These are phyloP conservation scores for Ectemnius lituratus DNA, from an alignment of 2,888 invertebrate species.

Conservation along the genomic window DNA sequence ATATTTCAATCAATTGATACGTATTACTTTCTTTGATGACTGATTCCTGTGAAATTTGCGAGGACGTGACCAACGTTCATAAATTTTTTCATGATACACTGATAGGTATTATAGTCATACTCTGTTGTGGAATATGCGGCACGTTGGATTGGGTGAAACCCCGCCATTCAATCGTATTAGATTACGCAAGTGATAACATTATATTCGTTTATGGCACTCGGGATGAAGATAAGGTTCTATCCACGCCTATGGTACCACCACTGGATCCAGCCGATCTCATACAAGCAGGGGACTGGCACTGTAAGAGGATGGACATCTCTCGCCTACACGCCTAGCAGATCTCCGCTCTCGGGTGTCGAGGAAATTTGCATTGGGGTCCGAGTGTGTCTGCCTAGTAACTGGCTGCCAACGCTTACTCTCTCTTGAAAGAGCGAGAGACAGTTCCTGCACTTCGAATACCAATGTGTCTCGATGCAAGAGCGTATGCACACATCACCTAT, in stretches of 20 bases:
- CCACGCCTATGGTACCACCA: conserved; percentile 48
- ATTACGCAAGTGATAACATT: background rate
- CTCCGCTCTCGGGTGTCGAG: conserved; percentile 59
- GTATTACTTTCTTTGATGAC: too few relatives aligned
- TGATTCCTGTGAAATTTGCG: too few relatives aligned
- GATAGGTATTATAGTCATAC: too few relatives aligned
- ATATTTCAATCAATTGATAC: too few relatives aligned
- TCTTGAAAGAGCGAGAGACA: conserved; percentile 22
- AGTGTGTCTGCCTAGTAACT: conserved; percentile 63
- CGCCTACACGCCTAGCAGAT: conserved; percentile 66
- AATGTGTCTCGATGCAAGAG: conserved; percentile 1
- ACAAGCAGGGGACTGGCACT: conserved; percentile 58
- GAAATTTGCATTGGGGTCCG: conserved; percentile 65
- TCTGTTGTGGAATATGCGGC: too few relatives aligned
- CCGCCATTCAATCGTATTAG: background rate
- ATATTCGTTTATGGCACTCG: background rate
- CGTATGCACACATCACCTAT: background rate
- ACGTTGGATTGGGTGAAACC: too few relatives aligned
- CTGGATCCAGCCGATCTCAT: conserved; percentile 32
- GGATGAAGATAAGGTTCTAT: conserved; percentile 19
- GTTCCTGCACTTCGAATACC: conserved; percentile 35
- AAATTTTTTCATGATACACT: too few relatives aligned
- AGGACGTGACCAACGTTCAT: too few relatives aligned
- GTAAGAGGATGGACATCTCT: conserved; percentile 67
- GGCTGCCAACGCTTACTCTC: conserved; percentile 39